Evolutionary conservation across 2,113 vertebrate species (phyloP).

Genomic region (Microtus pennsylvanicus): DNA sequence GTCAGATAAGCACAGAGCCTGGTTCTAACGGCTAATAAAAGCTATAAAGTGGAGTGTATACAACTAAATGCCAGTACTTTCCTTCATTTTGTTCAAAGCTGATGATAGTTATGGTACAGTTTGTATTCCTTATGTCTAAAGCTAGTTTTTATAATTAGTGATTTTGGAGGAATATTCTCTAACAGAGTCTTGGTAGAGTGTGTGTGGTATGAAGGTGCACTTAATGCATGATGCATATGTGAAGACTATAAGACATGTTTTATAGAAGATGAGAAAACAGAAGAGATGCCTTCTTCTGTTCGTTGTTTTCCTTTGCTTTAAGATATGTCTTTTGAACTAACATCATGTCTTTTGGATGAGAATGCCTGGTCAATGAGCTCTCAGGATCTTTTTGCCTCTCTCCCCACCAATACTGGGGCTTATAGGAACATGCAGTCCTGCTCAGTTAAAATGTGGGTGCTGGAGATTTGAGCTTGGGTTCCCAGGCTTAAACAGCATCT

Average conservation of each 20-base stretch:
- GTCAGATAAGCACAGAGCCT: conserved; percentile 88
- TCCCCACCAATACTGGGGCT: background rate
- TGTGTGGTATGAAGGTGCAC: background rate
- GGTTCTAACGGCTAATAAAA: conserved; percentile 79
- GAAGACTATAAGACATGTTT: no score
- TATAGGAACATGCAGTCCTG: background rate
- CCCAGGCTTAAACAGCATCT: background rate
- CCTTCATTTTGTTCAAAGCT: background rate
- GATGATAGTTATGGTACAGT: conserved; percentile 51
- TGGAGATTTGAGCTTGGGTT: no score
- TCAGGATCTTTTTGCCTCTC: background rate
- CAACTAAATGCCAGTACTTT: conserved; percentile 41
- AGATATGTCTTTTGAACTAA: background rate
- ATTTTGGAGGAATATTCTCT: conserved; percentile 40
- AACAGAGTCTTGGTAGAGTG: background rate
- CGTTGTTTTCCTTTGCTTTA: background rate
- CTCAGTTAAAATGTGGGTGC: background rate
- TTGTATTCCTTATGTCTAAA: background rate
- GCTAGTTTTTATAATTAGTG: conserved; percentile 24
- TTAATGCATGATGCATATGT: background rate
- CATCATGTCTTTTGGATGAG: background rate
- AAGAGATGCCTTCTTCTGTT: background rate
- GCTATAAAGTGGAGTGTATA: conserved; percentile 68
- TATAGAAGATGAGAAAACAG: no score
- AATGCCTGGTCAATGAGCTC: background rate